These are phyloP conservation scores for Theretra japonica DNA, from an alignment of 2,888 invertebrate species.

Conservation along the genomic window DNA sequence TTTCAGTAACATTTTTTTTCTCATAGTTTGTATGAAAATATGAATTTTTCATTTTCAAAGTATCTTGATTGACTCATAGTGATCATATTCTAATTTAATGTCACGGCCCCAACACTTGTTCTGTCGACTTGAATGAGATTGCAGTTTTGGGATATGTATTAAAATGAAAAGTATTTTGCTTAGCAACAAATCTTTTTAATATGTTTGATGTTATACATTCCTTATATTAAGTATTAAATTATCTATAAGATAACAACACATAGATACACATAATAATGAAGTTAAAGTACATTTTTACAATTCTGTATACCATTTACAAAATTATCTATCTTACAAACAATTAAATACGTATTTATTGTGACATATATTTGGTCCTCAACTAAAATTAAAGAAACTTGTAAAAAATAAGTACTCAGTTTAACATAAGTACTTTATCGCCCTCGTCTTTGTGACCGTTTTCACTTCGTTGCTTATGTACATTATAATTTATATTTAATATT, in stretches of 20 bases:
- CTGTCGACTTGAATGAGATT: too few species aligned
- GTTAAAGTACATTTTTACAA: background rate
- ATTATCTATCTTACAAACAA: background rate
- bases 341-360: background rate
- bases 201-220: background rate
- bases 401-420: constrained; percentile 17
- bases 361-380: constrained; percentile 16
- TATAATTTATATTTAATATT: background rate
- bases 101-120: too few species aligned
- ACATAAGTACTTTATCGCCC: constrained; percentile 5
- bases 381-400: background rate
- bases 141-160: too few species aligned
- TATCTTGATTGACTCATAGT: too few species aligned
- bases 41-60: too few species aligned
- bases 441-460: background rate
- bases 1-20: too few species aligned
- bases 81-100: too few species aligned
- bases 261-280: background rate
- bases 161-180: background rate
- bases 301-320: background rate
- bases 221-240: background rate
- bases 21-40: too few species aligned
- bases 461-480: background rate
- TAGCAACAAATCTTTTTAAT: constrained; percentile 6
- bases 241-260: background rate